These are phyloP conservation scores for Sebastes umbrosus DNA, from an alignment of 2,797 vertebrate genomes.

Conservation along the genomic window DNA sequence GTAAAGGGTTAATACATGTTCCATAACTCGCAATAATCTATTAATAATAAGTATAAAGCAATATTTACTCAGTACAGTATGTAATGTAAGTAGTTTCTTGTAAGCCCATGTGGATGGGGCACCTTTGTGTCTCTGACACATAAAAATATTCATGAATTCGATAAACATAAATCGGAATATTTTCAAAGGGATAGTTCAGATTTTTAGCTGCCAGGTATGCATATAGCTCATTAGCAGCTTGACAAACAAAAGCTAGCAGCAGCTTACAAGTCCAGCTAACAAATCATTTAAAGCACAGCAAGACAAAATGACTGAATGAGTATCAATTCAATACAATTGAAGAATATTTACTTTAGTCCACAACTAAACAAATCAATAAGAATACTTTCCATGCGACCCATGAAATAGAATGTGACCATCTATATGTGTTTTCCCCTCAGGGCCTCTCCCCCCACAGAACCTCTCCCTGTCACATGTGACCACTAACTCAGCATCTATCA, in stretches of 20 bases:
- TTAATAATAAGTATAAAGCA: not conserved
- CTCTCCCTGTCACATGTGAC: constrained; percentile 88
- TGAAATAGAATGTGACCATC: constrained; percentile 18
- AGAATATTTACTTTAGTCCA: not conserved
- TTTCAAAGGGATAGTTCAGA: not conserved
- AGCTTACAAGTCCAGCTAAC: not conserved
- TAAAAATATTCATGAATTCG: not conserved
- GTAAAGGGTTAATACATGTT: not conserved
- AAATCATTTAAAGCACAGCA: not conserved
- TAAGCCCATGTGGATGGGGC: too few species aligned
- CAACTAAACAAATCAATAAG: not conserved
- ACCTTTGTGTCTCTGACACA: not conserved
- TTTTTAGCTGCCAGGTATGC: not conserved
- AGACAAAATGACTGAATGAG: not conserved
- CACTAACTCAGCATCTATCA: constrained; percentile 86
- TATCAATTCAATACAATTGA: not conserved
- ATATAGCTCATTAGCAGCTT: not conserved
- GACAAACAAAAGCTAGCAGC: not conserved
- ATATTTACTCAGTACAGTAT: rapidly evolving
- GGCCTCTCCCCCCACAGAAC: constrained; percentile 91
- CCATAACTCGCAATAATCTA: not conserved
- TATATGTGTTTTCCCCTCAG: constrained; percentile 69
- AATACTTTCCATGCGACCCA: not conserved
- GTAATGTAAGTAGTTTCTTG: too few species aligned
- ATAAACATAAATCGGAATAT: not conserved